Evolutionary conservation across 2,113 vertebrate species (phyloP), one percentile per base, ranked within the genome.

Genomic region (Synchiropus splendidus): DNA sequence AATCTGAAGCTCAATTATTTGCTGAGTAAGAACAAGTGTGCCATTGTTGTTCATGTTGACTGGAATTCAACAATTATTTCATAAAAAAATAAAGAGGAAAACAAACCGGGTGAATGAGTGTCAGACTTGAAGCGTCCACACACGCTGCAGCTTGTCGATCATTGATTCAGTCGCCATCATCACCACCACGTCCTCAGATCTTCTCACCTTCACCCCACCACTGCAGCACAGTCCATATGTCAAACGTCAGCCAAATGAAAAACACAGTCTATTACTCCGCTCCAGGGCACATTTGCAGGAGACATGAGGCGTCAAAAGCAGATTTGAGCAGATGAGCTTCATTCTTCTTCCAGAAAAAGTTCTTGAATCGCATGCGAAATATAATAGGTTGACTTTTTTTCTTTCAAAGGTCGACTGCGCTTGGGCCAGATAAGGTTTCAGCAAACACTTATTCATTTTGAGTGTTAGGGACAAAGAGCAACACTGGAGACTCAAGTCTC

Each of bases 351-450:
- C 58, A 60, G 51, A 53, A 13, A 60, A 39, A 27, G 48, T 62
- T 51, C 13, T 47, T 57, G 39, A 58, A 55, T 54, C 42, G 42
- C 27, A 6, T 42, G 40, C 34, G 45, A 70, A 59, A 68, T 48
- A 52, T 16, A 67, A 75, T 54, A 57, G 51, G 62, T 53, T 44
- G 21, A 30, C 43, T 32, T 66, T 60, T 31, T 55, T 36, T 27
- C 8, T 8, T 27, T 27, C 9, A 11, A 15, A 15, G 16, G 42
- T 1, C 6, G 16, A 9, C 16, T 8, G 39, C 30, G 33, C 18
- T 18, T 45, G 55, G 48, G 54, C 17, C 33, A 55, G 58, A 63
- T 72, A 61, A 58, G 36, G 64, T 72, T 75, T 64, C 68, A 61
- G 34, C 42, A 33, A 6, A 43, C 38, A 37, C 44, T 61, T 64